Evolutionary conservation across 1,140 invertebrate species (phyloP).

Genomic region (Zophobas morio): DNA sequence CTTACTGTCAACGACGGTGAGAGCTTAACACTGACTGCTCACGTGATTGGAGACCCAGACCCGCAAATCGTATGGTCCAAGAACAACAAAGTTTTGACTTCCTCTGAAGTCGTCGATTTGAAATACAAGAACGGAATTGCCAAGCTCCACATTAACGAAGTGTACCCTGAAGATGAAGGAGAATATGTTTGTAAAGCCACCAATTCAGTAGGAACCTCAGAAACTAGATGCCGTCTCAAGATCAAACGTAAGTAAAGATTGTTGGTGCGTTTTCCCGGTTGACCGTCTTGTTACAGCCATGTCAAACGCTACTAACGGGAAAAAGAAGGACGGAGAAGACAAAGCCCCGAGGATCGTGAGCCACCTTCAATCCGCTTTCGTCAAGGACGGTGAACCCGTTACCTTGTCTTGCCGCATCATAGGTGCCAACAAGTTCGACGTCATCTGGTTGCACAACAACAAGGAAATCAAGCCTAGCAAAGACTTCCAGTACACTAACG

Average conservation of each 20-base stretch:
- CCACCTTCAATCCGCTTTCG: constrained; percentile 83
- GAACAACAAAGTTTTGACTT: constrained; percentile 80
- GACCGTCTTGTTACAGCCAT: constrained; percentile 72
- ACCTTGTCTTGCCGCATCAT: constrained; percentile 89
- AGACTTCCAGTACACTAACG: constrained; percentile 94
- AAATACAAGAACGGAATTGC: constrained; percentile 93
- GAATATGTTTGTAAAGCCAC: constrained; percentile 90
- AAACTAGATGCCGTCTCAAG: constrained; percentile 86
- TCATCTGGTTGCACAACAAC: constrained; percentile 96
- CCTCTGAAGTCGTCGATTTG: constrained; percentile 89
- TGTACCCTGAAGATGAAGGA: constrained; percentile 95
- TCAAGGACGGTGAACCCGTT: constrained; percentile 90
- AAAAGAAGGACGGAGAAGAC: constrained; percentile 73
- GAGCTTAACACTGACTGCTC: constrained; percentile 81
- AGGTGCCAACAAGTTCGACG: constrained; percentile 91
- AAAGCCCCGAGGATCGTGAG: constrained; percentile 88
- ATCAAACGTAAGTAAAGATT: constrained; percentile 81
- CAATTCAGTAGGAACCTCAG: constrained; percentile 88
- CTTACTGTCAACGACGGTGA: constrained; percentile 86
- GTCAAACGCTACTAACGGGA: constrained; percentile 69
- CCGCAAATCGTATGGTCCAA: constrained; percentile 91
- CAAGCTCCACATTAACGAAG: constrained; percentile 88
- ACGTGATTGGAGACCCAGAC: constrained; percentile 92
- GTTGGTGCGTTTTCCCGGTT: constrained; percentile 17
- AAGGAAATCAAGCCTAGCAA: constrained; percentile 97